A percentile compares a stretch with the other conserved stretches of the same genome.
These are phyloP conservation scores for Phocides pigmalion DNA, from an alignment of 1,140 invertebrate genomes.

Conservation along the genomic window DNA sequence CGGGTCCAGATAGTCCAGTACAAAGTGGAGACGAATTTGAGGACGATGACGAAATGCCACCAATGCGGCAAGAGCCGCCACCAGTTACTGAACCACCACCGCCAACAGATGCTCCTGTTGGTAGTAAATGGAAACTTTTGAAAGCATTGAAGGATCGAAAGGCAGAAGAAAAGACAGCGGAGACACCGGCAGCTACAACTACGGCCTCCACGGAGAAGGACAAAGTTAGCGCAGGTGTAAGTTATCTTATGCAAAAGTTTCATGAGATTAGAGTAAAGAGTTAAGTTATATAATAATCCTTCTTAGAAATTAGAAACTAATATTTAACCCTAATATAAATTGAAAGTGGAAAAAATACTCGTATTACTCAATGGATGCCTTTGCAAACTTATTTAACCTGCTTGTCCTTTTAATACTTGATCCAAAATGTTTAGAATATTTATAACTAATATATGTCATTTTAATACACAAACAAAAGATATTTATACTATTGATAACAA, in stretches of 20 bases:
- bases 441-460: background rate
- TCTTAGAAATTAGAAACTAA: slow-evolving; percentile 33
- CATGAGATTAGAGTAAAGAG: slow-evolving; percentile 86
- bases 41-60: slow-evolving; percentile 83
- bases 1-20: slow-evolving; percentile 92
- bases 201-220: slow-evolving; percentile 86
- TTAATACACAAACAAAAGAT: background rate
- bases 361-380: slow-evolving; percentile 35
- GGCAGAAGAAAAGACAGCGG: slow-evolving; percentile 91
- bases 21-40: slow-evolving; percentile 89
- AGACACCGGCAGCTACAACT: slow-evolving; percentile 87
- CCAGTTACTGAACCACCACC: slow-evolving; percentile 62
- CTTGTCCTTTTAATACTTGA: slow-evolving; percentile 37
- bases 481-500: slow-evolving; percentile 5
- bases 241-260: slow-evolving; percentile 85
- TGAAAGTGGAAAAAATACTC: slow-evolving; percentile 40
- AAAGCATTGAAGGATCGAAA: slow-evolving; percentile 95
- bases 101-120: slow-evolving; percentile 85
- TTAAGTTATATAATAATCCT: slow-evolving; percentile 58
- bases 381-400: slow-evolving; percentile 47
- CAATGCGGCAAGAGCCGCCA: slow-evolving; percentile 83
- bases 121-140: slow-evolving; percentile 95
- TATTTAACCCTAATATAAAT: slow-evolving; percentile 28
- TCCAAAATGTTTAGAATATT: background rate
- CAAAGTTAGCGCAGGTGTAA: slow-evolving; percentile 86